Conservation (phyloP, 2,797 vertebrate species). For the Sebastes itinus region DNA sequence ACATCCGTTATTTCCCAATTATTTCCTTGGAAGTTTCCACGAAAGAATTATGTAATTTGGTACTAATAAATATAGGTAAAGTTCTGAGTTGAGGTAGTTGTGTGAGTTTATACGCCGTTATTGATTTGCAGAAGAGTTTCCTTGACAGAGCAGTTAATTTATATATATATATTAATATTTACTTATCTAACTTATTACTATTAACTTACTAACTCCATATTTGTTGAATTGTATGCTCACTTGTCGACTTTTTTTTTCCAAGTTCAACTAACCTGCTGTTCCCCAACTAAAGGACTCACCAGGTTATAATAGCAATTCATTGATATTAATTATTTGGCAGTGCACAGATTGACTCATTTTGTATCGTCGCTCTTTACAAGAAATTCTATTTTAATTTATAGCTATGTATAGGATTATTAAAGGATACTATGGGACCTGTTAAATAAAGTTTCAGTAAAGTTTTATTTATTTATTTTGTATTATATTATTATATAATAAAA, state of each 20-base stretch:
- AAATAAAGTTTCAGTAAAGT: too few relatives aligned
- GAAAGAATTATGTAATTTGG: not conserved
- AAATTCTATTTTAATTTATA: not conserved
- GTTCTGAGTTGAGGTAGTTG: not conserved
- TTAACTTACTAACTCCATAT: not conserved
- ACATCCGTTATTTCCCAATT: not conserved
- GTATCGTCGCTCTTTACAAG: not conserved
- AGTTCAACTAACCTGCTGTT: not conserved
- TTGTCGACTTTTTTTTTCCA: not conserved
- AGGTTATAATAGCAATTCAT: not conserved
- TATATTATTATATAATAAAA: too few relatives aligned
- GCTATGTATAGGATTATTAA: rapidly evolving
- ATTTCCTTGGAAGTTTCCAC: not conserved
- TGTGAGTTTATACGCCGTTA: not conserved
- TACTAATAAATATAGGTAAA: not conserved
- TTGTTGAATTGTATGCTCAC: not conserved
- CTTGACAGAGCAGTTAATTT: not conserved
- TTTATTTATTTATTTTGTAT: too few relatives aligned
- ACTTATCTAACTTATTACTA: not conserved
- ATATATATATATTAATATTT: not conserved
- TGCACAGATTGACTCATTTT: not conserved
- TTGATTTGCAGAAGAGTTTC: not conserved
- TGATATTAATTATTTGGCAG: not conserved
- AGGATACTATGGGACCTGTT: too few relatives aligned
- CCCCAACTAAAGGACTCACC: not conserved